Conservation (phyloP, 2,113 vertebrate genomes). For the Campylomormyrus numenius region DNA sequence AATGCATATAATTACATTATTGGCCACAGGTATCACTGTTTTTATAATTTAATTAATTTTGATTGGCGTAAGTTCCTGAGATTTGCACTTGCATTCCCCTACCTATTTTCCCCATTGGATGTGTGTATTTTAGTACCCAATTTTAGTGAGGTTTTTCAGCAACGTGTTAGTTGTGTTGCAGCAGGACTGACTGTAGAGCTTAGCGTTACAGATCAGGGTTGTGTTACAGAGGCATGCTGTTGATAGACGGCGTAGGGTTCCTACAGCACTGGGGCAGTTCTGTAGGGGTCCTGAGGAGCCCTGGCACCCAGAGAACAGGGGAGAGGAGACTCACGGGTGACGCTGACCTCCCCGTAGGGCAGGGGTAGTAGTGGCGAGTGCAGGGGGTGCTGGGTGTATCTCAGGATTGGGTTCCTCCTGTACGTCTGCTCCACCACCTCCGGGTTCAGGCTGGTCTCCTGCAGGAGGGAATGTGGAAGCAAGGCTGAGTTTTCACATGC, state of each 20-base stretch:
- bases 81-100: background rate
- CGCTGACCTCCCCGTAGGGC: conserved; percentile 75
- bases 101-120: background rate
- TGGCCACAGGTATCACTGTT: background rate
- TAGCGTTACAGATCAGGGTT: background rate
- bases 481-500: background rate
- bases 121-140: background rate
- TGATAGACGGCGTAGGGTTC: background rate
- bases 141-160: background rate
- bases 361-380: conserved; percentile 81
- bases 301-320: background rate
- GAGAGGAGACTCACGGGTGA: conserved; percentile 61
- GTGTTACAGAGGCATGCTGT: background rate
- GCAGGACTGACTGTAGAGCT: background rate
- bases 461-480: background rate
- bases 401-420: conserved; percentile 79
- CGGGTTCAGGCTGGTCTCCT: conserved; percentile 81
- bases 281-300: background rate
- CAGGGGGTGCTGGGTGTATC: conserved; percentile 86
- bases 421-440: conserved; percentile 85
- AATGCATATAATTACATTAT: background rate
- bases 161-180: background rate
- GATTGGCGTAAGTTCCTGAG: background rate
- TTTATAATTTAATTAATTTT: background rate
- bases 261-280: background rate